Conservation (phyloP, 2,797 vertebrate genomes). For the Sciaenops ocellatus region DNA sequence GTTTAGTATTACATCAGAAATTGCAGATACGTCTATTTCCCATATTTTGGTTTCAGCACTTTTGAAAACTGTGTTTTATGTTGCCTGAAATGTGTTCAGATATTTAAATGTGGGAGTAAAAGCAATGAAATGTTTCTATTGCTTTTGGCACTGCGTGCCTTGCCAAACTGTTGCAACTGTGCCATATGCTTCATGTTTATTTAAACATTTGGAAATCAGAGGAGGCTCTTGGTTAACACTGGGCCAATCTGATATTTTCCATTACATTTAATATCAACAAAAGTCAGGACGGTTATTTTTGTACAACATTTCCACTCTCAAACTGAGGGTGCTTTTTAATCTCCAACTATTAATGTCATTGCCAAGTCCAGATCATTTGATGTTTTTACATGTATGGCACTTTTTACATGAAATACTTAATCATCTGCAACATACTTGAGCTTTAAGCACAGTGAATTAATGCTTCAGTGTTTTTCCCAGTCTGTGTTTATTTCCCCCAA, state of each 20-base stretch:
- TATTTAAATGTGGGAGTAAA: constrained; percentile 15
- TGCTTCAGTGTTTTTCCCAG: neutral
- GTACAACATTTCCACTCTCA: neutral
- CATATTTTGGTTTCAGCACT: neutral
- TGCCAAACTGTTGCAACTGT: constrained; percentile 40
- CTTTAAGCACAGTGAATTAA: neutral
- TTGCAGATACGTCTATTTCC: neutral
- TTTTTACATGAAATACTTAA: neutral
- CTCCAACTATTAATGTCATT: neutral
- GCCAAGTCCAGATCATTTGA: neutral
- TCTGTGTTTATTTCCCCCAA: neutral
- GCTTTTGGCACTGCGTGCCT: constrained; percentile 13
- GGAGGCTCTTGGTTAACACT: constrained; percentile 27
- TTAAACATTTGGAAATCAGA: constrained; percentile 63
- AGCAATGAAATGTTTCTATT: constrained; percentile 24
- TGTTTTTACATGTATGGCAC: neutral
- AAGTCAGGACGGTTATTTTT: constrained; percentile 5
- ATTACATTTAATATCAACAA: constrained; percentile 16
- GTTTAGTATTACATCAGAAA: neutral
- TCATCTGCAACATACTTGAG: constrained; percentile 11
- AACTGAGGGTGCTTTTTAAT: neutral
- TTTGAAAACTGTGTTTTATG: constrained; percentile 12
- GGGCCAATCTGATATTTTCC: constrained; percentile 24
- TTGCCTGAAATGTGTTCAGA: neutral
- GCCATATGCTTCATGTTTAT: constrained; percentile 70